Percentiles rank a stretch among this genome's conserved stretches.
Conservation (phyloP, 2,797 vertebrate species). For the Chrysocyon brachyurus region DNA sequence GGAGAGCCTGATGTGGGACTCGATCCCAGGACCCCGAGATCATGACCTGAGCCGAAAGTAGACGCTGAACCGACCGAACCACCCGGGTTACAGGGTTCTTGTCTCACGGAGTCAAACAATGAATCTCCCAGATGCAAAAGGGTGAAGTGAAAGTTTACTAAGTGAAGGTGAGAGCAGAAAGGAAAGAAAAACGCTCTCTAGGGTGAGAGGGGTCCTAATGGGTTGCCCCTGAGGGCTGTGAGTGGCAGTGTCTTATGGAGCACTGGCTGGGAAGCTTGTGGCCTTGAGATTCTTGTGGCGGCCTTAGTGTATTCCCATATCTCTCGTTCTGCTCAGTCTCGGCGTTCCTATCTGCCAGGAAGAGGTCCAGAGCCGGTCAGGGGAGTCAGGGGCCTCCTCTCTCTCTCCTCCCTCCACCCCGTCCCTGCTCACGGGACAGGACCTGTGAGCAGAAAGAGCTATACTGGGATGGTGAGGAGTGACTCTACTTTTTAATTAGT, state of each 20-base stretch:
- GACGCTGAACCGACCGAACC: too few species aligned
- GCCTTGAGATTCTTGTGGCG: neutral
- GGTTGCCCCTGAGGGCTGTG: neutral
- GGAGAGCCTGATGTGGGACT: too few species aligned
- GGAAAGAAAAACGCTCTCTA: neutral
- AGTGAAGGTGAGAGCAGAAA: neutral
- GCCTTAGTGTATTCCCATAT: neutral
- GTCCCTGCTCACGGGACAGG: neutral
- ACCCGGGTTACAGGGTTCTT: neutral
- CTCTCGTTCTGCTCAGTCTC: neutral
- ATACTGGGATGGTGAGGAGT: neutral
- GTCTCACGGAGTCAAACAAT: neutral
- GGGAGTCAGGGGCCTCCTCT: neutral
- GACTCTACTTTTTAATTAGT: neutral
- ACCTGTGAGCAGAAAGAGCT: neutral
- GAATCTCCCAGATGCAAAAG: neutral
- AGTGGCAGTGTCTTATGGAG: neutral
- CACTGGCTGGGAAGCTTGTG: neutral
- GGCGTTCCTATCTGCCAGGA: neutral
- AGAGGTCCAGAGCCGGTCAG: neutral
- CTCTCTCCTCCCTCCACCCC: neutral
- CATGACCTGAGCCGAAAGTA: too few species aligned
- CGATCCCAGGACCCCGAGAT: too few species aligned
- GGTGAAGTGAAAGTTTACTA: neutral
- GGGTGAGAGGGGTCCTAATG: neutral